phyloP scores from a whole-genome alignment of 1,140 invertebrate genomes.

The Ceratina australensis region DNA sequence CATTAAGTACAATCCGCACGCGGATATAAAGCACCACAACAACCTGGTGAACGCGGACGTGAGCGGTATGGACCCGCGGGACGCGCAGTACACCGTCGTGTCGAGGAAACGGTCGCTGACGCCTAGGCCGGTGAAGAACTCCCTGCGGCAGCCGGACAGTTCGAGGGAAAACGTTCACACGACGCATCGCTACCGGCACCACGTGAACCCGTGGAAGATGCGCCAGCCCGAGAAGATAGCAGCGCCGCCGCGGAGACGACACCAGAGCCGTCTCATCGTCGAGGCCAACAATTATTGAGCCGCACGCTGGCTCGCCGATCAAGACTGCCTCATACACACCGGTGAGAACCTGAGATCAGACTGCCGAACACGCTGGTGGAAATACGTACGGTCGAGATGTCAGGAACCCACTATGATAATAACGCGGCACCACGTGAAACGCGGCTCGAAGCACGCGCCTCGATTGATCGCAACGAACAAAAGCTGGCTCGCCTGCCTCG shows the following conservation, averaged over 20 bases:
- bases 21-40: conserved; percentile 80
- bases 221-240: conserved; percentile 60
- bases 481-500: conserved; percentile 41
- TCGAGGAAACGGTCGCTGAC: conserved; percentile 56
- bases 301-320: conserved; percentile 70
- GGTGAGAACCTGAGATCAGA: conserved; percentile 62
- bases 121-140: conserved; percentile 67
- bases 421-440: conserved; percentile 53
- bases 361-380: conserved; percentile 61
- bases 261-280: conserved; percentile 67
- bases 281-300: conserved; percentile 76
- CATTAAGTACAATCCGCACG: conserved; percentile 79
- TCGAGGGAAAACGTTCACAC: conserved; percentile 57
- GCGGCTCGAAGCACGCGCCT: conserved; percentile 60
- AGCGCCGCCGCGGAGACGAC: conserved; percentile 67
- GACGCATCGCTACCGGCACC: conserved; percentile 75
- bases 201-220: conserved; percentile 74
- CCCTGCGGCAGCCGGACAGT: conserved; percentile 58
- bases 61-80: conserved; percentile 66
- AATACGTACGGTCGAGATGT: conserved; percentile 68
- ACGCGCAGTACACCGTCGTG: conserved; percentile 53
- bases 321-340: conserved; percentile 76
- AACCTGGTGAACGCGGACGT: conserved; percentile 74
- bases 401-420: conserved; percentile 60
- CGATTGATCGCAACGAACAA: conserved; percentile 57